A percentile compares a stretch with the other conserved stretches of the same genome.
Evolutionary conservation across 2,113 vertebrate genomes (phyloP).

Genomic region (Urocynchramus pylzowi): DNA sequence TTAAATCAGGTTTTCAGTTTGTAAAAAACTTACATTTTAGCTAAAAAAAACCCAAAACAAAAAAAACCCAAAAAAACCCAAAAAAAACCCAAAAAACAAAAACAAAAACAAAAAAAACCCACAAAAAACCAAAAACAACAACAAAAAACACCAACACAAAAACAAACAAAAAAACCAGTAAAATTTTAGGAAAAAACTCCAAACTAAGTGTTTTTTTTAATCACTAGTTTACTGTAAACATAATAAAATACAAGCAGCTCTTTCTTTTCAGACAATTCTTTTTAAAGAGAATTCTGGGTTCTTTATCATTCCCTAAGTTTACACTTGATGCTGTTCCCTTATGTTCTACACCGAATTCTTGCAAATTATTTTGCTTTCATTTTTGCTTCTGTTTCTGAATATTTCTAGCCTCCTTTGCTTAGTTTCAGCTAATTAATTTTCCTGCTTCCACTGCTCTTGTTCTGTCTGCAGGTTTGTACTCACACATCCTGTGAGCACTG

Average conservation of each 20-base stretch:
- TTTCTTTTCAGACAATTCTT: neutral
- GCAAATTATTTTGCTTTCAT: neutral
- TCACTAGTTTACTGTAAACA: neutral
- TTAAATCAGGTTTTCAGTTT: neutral
- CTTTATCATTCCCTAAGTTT: neutral
- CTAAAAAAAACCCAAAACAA: neutral
- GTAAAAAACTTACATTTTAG: rapidly evolving
- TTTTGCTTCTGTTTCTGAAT: neutral
- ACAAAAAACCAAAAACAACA: neutral
- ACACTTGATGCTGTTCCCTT: neutral
- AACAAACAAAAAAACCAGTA: neutral
- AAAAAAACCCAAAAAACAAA: neutral
- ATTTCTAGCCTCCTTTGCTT: neutral
- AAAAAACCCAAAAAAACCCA: neutral
- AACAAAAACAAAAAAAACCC: neutral
- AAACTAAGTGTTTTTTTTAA: neutral
- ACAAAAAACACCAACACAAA: no score
- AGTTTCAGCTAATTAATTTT: neutral
- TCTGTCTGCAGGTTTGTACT: neutral
- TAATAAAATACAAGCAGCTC: neutral
- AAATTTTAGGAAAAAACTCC: neutral
- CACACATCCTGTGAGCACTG: neutral
- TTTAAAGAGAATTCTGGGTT: neutral
- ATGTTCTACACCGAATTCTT: neutral
- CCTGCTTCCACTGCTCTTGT: neutral